Conservation (phyloP, 2,113 vertebrate species). For the Microtus pennsylvanicus region DNA sequence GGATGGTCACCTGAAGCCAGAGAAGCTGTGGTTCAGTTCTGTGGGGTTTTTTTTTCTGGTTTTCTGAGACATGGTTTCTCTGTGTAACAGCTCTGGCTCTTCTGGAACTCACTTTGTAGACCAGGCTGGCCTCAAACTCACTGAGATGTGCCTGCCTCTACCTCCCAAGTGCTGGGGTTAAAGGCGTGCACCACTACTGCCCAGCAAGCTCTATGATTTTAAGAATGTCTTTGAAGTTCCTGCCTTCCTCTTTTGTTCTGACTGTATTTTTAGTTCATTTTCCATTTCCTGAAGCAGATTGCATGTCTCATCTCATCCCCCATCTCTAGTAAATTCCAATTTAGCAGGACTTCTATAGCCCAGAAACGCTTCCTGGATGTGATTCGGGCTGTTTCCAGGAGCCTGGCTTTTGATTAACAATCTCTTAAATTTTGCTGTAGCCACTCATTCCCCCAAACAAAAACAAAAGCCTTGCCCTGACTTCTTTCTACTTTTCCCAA, state of each 20-base stretch:
- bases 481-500: not conserved
- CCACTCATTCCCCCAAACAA: not conserved
- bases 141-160: too few species aligned
- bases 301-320: not conserved
- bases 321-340: slow-evolving; percentile 52
- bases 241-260: not conserved
- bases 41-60: not conserved
- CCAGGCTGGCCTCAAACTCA: too few species aligned
- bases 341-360: not conserved
- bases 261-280: slow-evolving; percentile 37
- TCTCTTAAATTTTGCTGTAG: slow-evolving; percentile 13
- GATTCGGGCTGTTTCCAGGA: not conserved
- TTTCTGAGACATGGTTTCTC: too few species aligned
- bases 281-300: slow-evolving; percentile 18
- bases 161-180: too few species aligned
- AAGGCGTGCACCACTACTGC: too few species aligned
- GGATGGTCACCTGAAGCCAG: not conserved
- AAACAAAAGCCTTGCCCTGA: not conserved
- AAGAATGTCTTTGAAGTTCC: not conserved
- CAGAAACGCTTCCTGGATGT: slow-evolving; percentile 58
- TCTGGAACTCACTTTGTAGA: too few species aligned
- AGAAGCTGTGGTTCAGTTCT: not conserved
- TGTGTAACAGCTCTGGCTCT: too few species aligned
- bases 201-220: not conserved
- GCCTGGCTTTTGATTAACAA: not conserved